Percentiles rank a stretch among this genome's conserved stretches.
Conservation (phyloP, 2,888 invertebrate species). For the Harpalus rubripes region DNA sequence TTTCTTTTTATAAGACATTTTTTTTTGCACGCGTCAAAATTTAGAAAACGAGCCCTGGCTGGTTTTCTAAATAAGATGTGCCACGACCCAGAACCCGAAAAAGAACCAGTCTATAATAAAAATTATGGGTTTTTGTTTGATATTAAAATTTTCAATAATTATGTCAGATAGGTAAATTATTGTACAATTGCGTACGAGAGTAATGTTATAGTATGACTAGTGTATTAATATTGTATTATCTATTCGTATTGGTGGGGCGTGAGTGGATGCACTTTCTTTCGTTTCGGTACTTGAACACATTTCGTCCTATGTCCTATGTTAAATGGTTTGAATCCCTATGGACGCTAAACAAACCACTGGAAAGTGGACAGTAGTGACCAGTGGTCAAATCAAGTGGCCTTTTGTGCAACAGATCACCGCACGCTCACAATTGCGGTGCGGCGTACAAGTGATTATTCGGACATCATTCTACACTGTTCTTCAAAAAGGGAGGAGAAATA, state of each 20-base stretch:
- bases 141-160: too few species aligned
- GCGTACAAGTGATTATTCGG: conserved; percentile 9
- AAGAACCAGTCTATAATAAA: too few species aligned
- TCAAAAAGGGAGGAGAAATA: background rate
- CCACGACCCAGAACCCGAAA: too few species aligned
- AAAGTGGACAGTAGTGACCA: conserved; percentile 28
- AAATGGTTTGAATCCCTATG: conserved; percentile 19
- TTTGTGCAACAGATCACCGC: conserved; percentile 14
- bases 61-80: too few species aligned
- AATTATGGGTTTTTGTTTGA: too few species aligned
- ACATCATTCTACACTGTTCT: background rate
- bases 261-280: background rate
- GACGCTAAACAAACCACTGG: conserved; percentile 5
- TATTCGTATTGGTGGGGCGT: background rate
- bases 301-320: background rate
- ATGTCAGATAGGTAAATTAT: too few species aligned
- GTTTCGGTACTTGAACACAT: conserved; percentile 21
- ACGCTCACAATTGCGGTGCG: conserved; percentile 26
- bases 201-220: too few species aligned
- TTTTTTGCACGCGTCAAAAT: too few species aligned
- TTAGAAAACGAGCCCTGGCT: too few species aligned
- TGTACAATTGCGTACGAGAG: too few species aligned
- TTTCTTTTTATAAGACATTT: too few species aligned
- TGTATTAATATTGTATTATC: too few species aligned
- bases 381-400: conserved; percentile 39